A percentile compares a stretch with the other conserved stretches of the same genome.
These are phyloP conservation scores for Holothuria scabra DNA, from an alignment of 53 echinoderm and acorn worm genomes.

Conservation along the genomic window DNA sequence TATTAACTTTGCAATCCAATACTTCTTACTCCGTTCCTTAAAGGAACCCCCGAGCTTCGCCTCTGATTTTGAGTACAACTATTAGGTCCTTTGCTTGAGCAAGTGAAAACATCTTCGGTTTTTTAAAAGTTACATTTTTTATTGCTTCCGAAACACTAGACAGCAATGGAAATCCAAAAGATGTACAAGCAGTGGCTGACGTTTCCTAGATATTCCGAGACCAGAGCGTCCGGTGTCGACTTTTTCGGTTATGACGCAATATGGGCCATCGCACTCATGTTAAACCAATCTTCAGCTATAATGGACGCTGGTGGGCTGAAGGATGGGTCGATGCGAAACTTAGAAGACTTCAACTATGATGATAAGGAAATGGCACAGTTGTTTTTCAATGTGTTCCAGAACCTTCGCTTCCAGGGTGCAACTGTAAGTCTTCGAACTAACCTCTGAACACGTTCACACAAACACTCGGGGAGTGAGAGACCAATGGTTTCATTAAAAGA, in stretches of 20 bases:
- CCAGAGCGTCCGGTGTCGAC: conserved; percentile 38
- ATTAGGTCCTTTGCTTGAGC: too few relatives aligned
- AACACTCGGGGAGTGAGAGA: too few relatives aligned
- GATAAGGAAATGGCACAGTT: conserved; percentile 68
- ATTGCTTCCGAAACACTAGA: background rate
- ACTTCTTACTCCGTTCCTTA: too few relatives aligned
- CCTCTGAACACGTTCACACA: too few relatives aligned
- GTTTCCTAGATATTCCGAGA: background rate
- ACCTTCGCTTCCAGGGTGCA: conserved; percentile 55
- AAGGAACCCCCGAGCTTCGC: too few relatives aligned
- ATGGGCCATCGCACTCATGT: conserved; percentile 64
- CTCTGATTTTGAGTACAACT: too few relatives aligned
- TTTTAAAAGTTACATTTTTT: too few relatives aligned
- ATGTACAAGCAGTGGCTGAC: background rate
- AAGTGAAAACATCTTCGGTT: too few relatives aligned
- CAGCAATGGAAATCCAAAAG: conserved; percentile 2
- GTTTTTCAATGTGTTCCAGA: conserved; percentile 55
- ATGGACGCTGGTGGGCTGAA: conserved; percentile 47
- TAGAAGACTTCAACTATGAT: conserved; percentile 75
- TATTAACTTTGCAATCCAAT: too few relatives aligned
- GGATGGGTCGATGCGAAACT: conserved; percentile 48
- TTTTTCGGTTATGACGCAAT: conserved; percentile 62
- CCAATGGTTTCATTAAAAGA: too few relatives aligned
- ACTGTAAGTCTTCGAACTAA: conserved; percentile 56
- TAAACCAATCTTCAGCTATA: conserved; percentile 58